Conservation (phyloP, 2,797 vertebrate species). For the Enteromius unitaeniatus region DNA sequence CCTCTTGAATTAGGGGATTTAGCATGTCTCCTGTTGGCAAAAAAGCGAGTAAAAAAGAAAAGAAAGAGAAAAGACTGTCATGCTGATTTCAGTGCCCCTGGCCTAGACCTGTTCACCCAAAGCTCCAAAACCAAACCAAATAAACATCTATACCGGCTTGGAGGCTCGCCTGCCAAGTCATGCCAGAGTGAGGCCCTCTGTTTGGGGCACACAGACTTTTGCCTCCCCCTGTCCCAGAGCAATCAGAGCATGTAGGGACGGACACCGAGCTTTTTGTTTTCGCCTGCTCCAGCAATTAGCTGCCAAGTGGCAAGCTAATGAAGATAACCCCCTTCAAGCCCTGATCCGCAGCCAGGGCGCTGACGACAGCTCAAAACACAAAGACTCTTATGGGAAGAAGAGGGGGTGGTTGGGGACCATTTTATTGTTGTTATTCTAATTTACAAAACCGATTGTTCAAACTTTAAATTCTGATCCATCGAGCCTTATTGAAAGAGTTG, state of each 20-base stretch:
- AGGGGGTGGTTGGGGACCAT: neutral
- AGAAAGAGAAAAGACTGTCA: neutral
- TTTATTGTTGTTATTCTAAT: neutral
- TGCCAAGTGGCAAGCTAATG: conserved; percentile 82
- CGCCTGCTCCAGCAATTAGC: conserved; percentile 69
- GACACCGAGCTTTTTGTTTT: conserved; percentile 63
- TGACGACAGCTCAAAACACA: conserved; percentile 29
- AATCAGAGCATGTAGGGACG: conserved; percentile 82
- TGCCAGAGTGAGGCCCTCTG: conserved; percentile 74
- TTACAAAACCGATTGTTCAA: neutral
- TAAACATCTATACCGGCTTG: conserved; percentile 62
- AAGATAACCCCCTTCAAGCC: conserved; percentile 67
- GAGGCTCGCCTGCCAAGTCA: conserved; percentile 49
- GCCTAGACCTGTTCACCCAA: conserved; percentile 63
- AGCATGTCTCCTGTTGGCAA: conserved; percentile 16
- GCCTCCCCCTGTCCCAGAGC: conserved; percentile 64
- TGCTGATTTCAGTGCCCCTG: conserved; percentile 10
- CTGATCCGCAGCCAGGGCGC: conserved; percentile 26
- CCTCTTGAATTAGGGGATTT: conserved; percentile 23
- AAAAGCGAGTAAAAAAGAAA: neutral
- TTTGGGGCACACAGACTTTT: conserved; percentile 63
- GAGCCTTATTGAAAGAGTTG: neutral
- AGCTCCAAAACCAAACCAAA: conserved; percentile 69
- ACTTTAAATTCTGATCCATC: neutral
- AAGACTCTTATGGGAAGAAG: conserved; percentile 46